phyloP scores from a whole-genome alignment of 2,797 vertebrate species.

The Rallus crepitans region DNA sequence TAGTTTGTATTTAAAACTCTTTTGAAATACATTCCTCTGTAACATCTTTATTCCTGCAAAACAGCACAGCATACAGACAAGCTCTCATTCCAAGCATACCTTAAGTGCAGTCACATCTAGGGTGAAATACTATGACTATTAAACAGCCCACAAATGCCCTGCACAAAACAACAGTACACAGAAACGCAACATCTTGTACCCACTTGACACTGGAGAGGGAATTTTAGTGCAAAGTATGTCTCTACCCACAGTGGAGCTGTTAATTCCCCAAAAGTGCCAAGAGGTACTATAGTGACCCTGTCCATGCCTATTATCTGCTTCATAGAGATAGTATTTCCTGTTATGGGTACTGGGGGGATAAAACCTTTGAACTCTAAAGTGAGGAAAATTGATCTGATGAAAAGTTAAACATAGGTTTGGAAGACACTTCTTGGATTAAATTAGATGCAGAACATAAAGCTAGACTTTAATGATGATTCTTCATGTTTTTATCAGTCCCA shows the following conservation, averaged over 20 bases:
- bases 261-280: not conserved
- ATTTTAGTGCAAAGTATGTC: not conserved
- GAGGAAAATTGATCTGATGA: slow-evolving; percentile 13
- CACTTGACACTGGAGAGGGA: not conserved
- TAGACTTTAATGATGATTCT: slow-evolving; percentile 3
- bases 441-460: slow-evolving; percentile 28
- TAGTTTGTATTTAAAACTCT: not conserved
- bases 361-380: slow-evolving; percentile 15
- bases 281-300: not conserved
- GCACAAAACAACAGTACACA: not conserved
- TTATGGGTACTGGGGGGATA: not conserved
- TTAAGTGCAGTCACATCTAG: not conserved
- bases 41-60: not conserved
- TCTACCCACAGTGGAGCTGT: not conserved
- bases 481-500: slow-evolving; percentile 18
- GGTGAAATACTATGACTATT: not conserved
- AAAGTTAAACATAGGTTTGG: slow-evolving; percentile 16
- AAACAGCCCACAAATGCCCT: not conserved
- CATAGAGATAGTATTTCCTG: not conserved
- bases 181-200: not conserved
- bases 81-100: not conserved
- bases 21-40: not conserved
- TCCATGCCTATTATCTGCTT: not conserved
- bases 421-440: not conserved
- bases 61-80: not conserved